Evolutionary conservation across 2,113 vertebrate genomes (phyloP), one percentile per base, ranked within the genome.

Genomic region (Tautogolabrus adspersus): DNA sequence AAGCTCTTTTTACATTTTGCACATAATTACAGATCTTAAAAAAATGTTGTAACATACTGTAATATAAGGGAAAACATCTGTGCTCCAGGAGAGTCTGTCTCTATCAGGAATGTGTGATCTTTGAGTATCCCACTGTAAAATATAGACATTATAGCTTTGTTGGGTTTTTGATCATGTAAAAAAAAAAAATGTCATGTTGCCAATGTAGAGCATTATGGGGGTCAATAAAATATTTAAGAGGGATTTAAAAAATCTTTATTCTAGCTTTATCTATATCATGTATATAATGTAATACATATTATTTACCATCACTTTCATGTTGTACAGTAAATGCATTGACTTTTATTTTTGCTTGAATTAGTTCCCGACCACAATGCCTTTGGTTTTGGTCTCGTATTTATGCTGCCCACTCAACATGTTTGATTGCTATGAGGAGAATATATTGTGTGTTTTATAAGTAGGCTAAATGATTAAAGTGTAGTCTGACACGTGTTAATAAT

Each of bases 1-100:
- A 23, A 85, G 63, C 75, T 77, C 65, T 91, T 91, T 91, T 88
- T 88, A 90, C 85, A 88, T 87, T 92, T 93, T 92, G 85, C 88
- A 90, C 86, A 81, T 70, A 52, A 82, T 44, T 38, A 74, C 77
- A 82, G 71, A 72, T 66, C 30, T 34, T 3, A 62, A 46, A 62
- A 76, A 72, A 78, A 60, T 34, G 26, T 63, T 89, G 85, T 88
- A 86, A 84, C 65, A 87, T 90, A 81, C 8, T 88, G 81, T 90
- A 86, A 71, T 59, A 80, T 86, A 82, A 65, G 16, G 49, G 30
- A 78, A 75, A 77, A 80, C 55, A 58, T 71, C 13, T 81, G 72
- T 69, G 62, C 72, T 37, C 63, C 68, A 79, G 68, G 72, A 63
- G 64, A 74, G 66, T 63, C 37, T 57, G 70, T 62, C 62, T 71